Evolutionary conservation across 2,888 invertebrate species (phyloP).

Genomic region (Onchidella celtica): DNA sequence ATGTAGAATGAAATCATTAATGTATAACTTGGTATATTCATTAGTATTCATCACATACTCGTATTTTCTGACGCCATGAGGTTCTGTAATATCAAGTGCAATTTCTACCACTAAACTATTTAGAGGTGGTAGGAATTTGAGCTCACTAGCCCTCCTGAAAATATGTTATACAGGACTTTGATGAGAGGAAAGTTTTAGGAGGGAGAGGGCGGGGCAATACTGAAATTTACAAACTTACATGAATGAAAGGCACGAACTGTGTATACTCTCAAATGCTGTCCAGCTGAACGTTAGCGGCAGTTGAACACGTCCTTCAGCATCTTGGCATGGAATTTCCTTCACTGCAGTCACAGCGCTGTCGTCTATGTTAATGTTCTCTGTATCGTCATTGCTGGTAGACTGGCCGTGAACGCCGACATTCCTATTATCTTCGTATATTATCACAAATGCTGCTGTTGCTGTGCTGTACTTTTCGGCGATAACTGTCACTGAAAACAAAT

Average conservation of each 20-base stretch:
- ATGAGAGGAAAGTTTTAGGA: no score
- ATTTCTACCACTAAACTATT: no score
- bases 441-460: neutral
- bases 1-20: no score
- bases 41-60: no score
- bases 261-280: neutral
- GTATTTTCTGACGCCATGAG: no score
- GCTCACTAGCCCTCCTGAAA: no score
- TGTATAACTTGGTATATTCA: no score
- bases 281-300: neutral
- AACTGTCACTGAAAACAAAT: neutral
- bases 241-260: neutral
- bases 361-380: neutral
- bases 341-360: neutral
- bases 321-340: neutral
- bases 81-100: no score
- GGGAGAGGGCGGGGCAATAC: no score
- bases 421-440: neutral
- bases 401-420: neutral
- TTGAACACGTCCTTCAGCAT: neutral
- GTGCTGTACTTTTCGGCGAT: neutral
- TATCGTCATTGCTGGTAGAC: neutral
- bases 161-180: no score
- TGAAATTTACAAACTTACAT: no score
- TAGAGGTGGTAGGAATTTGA: no score